Percentiles rank a stretch among this genome's conserved stretches.
Evolutionary conservation across 2,113 vertebrate species (phyloP).

Genomic region (Bubo blakistoni): DNA sequence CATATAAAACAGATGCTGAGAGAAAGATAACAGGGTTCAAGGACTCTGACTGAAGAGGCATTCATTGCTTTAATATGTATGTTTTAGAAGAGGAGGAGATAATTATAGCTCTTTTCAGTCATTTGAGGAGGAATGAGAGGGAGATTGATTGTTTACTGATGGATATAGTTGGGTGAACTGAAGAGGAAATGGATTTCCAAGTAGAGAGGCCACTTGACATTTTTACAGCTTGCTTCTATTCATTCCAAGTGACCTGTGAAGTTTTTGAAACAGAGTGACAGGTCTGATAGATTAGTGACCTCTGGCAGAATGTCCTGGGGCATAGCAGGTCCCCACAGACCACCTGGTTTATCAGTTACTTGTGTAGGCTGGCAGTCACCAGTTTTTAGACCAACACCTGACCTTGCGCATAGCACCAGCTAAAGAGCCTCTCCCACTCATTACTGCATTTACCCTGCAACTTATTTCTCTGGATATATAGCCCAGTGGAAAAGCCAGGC

Average conservation of each 20-base stretch:
- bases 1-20: background rate
- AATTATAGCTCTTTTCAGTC: background rate
- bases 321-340: background rate
- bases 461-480: background rate
- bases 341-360: background rate
- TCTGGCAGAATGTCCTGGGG: background rate
- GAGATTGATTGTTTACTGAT: slow-evolving; percentile 37
- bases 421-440: background rate
- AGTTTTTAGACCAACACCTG: background rate
- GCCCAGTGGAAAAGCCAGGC: background rate
- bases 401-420: background rate
- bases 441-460: background rate
- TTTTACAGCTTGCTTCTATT: slow-evolving; percentile 41
- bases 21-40: slow-evolving; percentile 23
- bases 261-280: background rate
- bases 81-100: slow-evolving; percentile 4
- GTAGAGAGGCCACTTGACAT: slow-evolving; percentile 40
- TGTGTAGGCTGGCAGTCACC: background rate
- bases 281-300: slow-evolving; percentile 36
- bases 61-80: background rate
- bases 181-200: slow-evolving; percentile 52
- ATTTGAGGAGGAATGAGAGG: background rate
- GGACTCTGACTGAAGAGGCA: background rate
- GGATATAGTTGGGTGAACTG: slow-evolving; percentile 24
- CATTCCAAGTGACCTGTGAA: slow-evolving; percentile 33